Evolutionary conservation across 2,113 vertebrate species (phyloP).

Genomic region (Tachycineta bicolor): DNA sequence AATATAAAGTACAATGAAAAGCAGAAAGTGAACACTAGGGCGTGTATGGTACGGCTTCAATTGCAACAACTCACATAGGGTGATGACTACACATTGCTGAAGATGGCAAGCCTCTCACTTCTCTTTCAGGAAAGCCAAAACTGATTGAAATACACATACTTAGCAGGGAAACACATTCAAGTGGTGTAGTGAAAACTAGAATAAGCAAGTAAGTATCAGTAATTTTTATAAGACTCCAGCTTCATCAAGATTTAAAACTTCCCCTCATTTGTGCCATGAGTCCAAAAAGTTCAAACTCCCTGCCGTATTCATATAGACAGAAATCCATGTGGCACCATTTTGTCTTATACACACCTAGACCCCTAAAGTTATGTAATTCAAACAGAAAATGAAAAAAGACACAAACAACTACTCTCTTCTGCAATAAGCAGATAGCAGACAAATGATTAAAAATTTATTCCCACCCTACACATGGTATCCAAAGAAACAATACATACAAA

Average conservation of each 20-base stretch:
- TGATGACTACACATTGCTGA: neutral
- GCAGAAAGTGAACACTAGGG: neutral
- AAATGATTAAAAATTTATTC: conserved; percentile 28
- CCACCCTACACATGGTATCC: neutral
- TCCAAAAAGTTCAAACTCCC: neutral
- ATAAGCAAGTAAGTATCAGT: neutral
- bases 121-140: neutral
- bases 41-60: accelerated
- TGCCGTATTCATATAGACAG: neutral
- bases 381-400: neutral
- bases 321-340: neutral
- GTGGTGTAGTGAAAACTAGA: neutral
- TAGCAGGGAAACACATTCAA: neutral
- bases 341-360: neutral
- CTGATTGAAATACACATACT: neutral
- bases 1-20: neutral
- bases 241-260: neutral
- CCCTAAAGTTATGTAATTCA: neutral
- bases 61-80: neutral
- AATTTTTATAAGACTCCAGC: neutral
- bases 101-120: neutral
- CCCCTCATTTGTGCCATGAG: neutral
- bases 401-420: neutral
- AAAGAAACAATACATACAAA: conserved; percentile 13
- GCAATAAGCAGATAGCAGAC: neutral